Evolutionary conservation across 2,113 vertebrate species (phyloP).

Genomic region (Miniopterus natalensis): DNA sequence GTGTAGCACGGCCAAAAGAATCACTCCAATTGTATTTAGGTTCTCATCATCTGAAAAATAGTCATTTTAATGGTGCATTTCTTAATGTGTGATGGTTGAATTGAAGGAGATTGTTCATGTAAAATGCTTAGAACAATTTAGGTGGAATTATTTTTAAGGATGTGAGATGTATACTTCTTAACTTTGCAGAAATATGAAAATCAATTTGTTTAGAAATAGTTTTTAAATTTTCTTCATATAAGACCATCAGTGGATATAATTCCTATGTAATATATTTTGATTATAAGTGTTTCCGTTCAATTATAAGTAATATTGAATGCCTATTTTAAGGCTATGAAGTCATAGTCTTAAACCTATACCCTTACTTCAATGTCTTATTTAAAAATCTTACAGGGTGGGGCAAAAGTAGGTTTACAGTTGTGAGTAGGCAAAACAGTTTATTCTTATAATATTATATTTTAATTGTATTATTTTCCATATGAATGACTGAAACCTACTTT

Average conservation of each 20-base stretch:
- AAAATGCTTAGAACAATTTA: not conserved
- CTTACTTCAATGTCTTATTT: not conserved
- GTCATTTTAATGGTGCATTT: not conserved
- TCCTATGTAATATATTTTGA: not conserved
- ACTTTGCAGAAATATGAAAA: conserved; percentile 18
- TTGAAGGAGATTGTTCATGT: not conserved
- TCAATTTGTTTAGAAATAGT: not conserved
- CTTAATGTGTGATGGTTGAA: not conserved
- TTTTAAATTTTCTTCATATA: not conserved
- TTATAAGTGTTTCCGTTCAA: not conserved
- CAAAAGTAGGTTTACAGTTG: not conserved
- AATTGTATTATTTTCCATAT: not conserved
- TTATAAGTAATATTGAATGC: not conserved
- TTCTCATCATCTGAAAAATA: not conserved
- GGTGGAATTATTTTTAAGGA: not conserved
- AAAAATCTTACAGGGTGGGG: not conserved
- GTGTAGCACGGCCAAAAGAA: not conserved
- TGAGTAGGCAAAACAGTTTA: not conserved
- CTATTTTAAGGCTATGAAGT: not conserved
- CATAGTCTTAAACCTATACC: not conserved
- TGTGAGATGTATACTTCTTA: not conserved
- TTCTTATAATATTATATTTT: not conserved
- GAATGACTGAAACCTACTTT: not conserved
- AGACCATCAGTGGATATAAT: not conserved
- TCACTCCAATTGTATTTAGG: not conserved